These are phyloP conservation scores for Caenorhabditis virilis DNA, from an alignment of 2,888 invertebrate species.

Conservation along the genomic window DNA sequence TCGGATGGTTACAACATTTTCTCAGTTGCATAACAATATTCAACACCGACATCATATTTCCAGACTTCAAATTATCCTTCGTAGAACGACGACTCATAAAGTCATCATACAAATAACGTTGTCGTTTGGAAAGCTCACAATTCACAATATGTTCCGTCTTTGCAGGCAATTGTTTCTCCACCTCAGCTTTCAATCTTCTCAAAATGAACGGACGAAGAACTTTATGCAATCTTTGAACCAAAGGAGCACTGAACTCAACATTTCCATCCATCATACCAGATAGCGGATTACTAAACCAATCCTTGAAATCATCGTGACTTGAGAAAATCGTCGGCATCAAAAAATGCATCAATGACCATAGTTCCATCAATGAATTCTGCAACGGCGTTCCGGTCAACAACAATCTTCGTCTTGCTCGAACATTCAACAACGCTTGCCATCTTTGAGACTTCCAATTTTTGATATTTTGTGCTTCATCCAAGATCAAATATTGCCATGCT, in stretches of 20 bases:
- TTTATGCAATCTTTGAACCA: conserved; percentile 87
- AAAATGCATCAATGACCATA: conserved; percentile 98
- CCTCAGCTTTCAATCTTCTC: conserved; percentile 88
- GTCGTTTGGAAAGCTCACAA: conserved; percentile 91
- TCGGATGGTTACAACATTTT: conserved; percentile 92
- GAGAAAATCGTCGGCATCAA: conserved; percentile 96
- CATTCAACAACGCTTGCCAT: conserved; percentile 94
- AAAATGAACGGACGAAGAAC: conserved; percentile 86
- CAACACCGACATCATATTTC: conserved; percentile 91
- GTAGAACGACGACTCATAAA: conserved; percentile 98
- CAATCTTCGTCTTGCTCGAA: conserved; percentile 87
- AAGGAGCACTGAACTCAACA: conserved; percentile 85
- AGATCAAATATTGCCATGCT: conserved; percentile 97
- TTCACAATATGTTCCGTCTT: conserved; percentile 93
- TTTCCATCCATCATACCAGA: conserved; percentile 93
- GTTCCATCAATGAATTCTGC: conserved; percentile 92
- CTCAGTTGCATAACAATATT: conserved; percentile 95
- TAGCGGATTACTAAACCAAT: conserved; percentile 95
- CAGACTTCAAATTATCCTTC: conserved; percentile 86
- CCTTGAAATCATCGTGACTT: conserved; percentile 90
- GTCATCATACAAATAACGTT: conserved; percentile 95
- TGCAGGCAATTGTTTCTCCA: conserved; percentile 94
- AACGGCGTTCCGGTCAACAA: conserved; percentile 89
- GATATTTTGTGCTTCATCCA: conserved; percentile 92
- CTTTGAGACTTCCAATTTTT: conserved; percentile 99